These are phyloP conservation scores for Rhopalosiphum padi DNA, from an alignment of 1,140 invertebrate species.

Conservation along the genomic window DNA sequence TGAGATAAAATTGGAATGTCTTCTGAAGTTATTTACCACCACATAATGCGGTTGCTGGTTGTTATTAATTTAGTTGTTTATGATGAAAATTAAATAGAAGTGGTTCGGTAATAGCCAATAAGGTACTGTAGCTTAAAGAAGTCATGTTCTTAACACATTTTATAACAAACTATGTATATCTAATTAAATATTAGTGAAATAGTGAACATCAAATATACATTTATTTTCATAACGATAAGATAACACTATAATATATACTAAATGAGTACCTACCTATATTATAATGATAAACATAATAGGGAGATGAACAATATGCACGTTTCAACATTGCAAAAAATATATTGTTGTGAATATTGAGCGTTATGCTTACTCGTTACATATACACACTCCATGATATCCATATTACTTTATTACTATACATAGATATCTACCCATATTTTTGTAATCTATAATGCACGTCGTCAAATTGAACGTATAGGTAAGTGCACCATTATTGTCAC, in stretches of 20 bases:
- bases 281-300: background rate
- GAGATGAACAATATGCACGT: background rate
- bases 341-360: background rate
- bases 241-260: no score
- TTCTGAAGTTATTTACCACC: background rate
- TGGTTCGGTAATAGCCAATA: background rate
- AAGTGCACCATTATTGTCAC: background rate
- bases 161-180: no score
- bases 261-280: no score
- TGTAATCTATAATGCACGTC: slow-evolving; percentile 22
- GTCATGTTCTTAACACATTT: background rate
- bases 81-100: background rate
- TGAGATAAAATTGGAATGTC: background rate
- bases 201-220: no score
- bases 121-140: background rate
- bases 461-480: background rate
- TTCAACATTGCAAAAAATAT: background rate
- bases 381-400: background rate
- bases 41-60: background rate
- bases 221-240: no score
- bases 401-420: background rate
- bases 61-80: background rate
- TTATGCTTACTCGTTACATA: background rate
- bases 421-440: background rate
- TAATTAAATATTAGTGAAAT: background rate